phyloP scores from a whole-genome alignment of 1,140 invertebrate genomes.

The Bombyx mandarina region DNA sequence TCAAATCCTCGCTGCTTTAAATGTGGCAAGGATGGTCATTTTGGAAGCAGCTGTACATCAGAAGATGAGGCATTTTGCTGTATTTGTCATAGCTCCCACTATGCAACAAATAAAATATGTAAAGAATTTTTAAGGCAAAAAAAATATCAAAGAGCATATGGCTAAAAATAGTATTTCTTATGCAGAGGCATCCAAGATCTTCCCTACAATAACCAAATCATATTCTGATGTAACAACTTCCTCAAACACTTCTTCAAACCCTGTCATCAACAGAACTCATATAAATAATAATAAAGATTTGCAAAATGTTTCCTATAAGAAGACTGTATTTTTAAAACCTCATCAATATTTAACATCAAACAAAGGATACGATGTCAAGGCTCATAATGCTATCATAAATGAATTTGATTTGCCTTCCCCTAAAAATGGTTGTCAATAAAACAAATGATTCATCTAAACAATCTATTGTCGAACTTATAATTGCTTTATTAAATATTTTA shows the following conservation, averaged over 20 bases:
- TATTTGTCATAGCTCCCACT: neutral
- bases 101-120: neutral
- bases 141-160: neutral
- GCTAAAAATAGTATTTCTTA: neutral
- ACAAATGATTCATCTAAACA: neutral
- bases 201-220: neutral
- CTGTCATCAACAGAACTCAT: neutral
- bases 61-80: neutral
- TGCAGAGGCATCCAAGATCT: neutral
- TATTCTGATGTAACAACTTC: neutral
- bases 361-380: neutral
- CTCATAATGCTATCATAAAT: neutral
- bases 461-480: constrained; percentile 9
- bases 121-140: neutral
- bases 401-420: neutral
- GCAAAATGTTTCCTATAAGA: neutral
- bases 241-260: neutral
- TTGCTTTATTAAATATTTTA: constrained; percentile 10
- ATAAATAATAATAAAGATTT: neutral
- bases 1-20: constrained; percentile 7
- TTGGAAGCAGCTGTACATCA: neutral
- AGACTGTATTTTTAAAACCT: neutral
- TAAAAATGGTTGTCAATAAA: neutral
- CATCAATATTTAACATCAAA: neutral
- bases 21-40: constrained; percentile 2